A percentile compares a stretch with the other conserved stretches of the same genome.
Conservation (phyloP, 2,888 invertebrate species). For the Cistogaster globosa region DNA sequence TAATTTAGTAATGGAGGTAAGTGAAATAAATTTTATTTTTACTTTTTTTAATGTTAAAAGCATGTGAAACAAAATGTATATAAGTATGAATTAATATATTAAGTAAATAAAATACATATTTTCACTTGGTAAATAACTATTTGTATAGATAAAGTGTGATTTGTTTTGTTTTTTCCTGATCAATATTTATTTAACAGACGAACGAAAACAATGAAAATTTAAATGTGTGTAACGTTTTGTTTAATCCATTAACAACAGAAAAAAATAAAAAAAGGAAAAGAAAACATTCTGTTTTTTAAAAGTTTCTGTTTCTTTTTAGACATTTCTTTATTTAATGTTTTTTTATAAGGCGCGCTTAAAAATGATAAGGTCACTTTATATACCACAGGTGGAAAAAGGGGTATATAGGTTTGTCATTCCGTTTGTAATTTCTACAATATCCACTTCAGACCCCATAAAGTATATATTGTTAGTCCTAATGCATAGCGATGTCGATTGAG, state of each 20-base stretch:
- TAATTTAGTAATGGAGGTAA: conserved; percentile 99
- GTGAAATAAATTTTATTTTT: conserved; percentile 75
- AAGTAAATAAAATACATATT: not conserved
- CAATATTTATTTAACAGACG: conserved; percentile 10
- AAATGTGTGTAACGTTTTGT: conserved; percentile 14
- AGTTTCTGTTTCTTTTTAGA: not conserved
- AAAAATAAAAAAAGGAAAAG: conserved; percentile 12
- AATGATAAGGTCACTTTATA: too few species aligned
- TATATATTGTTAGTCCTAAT: too few species aligned
- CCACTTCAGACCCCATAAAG: too few species aligned
- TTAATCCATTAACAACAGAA: conserved; percentile 15
- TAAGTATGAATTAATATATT: too few species aligned
- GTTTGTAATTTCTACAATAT: too few species aligned
- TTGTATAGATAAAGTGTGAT: conserved; percentile 8
- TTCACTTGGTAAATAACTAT: not conserved
- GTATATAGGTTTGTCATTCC: too few species aligned
- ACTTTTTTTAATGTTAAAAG: too few species aligned
- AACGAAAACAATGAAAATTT: conserved; percentile 15
- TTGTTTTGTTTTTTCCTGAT: conserved; percentile 29
- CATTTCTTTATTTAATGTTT: conserved; percentile 17
- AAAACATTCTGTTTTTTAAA: not conserved
- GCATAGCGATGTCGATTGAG: too few species aligned
- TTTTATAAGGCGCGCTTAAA: not conserved
- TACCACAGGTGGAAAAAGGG: too few species aligned
- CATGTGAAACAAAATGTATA: too few species aligned